These are phyloP conservation scores for Allolobophora icterica DNA, from an alignment of 2,888 invertebrate species.

Conservation along the genomic window DNA sequence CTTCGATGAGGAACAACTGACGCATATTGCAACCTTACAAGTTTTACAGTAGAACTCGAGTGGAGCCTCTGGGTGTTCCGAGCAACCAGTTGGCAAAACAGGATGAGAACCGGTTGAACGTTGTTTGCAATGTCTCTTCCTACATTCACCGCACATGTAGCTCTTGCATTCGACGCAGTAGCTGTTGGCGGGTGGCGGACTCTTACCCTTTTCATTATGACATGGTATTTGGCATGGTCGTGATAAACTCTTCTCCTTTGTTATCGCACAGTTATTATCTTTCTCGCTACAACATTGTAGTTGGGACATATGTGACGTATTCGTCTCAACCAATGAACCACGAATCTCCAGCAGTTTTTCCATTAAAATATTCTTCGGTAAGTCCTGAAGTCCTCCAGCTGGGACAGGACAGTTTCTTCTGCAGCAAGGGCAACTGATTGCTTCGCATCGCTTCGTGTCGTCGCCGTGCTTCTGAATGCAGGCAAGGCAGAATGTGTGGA, in stretches of 20 bases:
- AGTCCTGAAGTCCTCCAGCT: background rate
- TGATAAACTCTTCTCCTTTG: background rate
- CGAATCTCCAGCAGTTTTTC: background rate
- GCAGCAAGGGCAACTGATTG: background rate
- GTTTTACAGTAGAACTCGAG: conserved; percentile 17
- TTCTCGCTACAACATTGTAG: no score
- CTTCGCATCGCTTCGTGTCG: background rate
- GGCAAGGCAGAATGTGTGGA: background rate
- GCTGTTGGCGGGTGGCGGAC: background rate
- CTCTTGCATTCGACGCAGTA: conserved; percentile 3
- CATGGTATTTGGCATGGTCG: background rate
- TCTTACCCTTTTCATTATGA: conserved; percentile 8
- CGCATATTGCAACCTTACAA: background rate
- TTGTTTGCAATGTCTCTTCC: background rate
- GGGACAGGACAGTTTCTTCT: background rate
- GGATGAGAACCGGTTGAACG: background rate
- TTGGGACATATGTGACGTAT: background rate
- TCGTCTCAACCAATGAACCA: background rate
- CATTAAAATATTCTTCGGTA: background rate
- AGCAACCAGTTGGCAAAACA: background rate
- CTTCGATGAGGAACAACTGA: background rate
- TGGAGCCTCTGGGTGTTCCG: background rate
- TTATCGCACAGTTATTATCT: no score
- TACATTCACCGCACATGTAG: conserved; percentile 1
- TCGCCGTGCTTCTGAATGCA: background rate